These are phyloP conservation scores for Bradypodion ventrale DNA, from an alignment of 2,797 vertebrate genomes.

Conservation along the genomic window DNA sequence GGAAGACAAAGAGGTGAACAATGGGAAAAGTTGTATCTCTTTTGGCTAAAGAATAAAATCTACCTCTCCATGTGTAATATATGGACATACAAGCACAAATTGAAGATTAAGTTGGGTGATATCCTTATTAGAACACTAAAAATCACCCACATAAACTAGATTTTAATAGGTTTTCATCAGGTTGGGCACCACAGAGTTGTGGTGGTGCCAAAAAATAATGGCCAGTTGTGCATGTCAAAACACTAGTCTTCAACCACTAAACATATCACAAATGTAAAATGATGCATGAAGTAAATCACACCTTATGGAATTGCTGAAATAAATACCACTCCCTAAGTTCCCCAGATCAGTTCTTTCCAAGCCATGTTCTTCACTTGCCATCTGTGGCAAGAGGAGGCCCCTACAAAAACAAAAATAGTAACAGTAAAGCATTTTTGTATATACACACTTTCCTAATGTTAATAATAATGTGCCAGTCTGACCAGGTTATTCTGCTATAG, in stretches of 20 bases:
- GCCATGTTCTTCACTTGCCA: slow-evolving; percentile 81
- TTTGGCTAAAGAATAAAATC: neutral
- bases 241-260: neutral
- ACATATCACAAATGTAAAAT: neutral
- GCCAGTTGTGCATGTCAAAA: neutral
- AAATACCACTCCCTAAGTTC: slow-evolving; percentile 88
- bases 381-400: slow-evolving; percentile 83
- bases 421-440: neutral
- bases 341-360: slow-evolving; percentile 84
- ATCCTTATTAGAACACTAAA: too few relatives aligned
- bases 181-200: neutral
- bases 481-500: too few relatives aligned
- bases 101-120: too few relatives aligned
- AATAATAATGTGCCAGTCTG: too few relatives aligned
- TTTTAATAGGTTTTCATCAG: neutral
- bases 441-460: too few relatives aligned
- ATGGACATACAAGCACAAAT: neutral
- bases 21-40: neutral
- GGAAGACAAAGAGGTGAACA: neutral
- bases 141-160: neutral
- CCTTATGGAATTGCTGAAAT: slow-evolving; percentile 85
- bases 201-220: neutral
- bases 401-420: slow-evolving; percentile 65
- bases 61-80: neutral
- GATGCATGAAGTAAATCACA: slow-evolving; percentile 54